A percentile compares a stretch with the other conserved stretches of the same genome.
Conservation (phyloP, 2,797 vertebrate genomes). For the Mormyrops attenuatus region DNA sequence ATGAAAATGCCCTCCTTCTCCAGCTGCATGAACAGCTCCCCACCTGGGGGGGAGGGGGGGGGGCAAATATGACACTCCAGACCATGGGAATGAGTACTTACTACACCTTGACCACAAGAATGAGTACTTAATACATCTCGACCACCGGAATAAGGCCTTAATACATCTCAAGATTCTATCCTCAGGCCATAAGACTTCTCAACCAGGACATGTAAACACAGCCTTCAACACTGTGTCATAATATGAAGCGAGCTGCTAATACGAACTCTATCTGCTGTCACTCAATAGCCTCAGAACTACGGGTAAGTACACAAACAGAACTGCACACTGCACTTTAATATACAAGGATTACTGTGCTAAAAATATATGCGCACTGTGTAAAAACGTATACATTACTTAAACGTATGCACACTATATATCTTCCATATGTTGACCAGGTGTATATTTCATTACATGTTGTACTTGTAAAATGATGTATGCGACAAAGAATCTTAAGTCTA, state of each 20-base stretch:
- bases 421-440: background rate
- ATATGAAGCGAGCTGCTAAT: background rate
- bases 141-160: background rate
- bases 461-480: background rate
- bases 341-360: background rate
- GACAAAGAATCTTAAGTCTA: background rate
- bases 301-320: background rate
- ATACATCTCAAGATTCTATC: background rate
- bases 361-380: background rate
- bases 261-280: background rate
- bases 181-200: background rate
- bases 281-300: background rate
- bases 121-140: background rate
- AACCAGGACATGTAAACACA: background rate
- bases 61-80: background rate
- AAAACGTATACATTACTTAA: background rate
- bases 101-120: background rate
- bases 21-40: constrained; percentile 86
- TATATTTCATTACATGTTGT: background rate
- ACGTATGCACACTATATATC: background rate
- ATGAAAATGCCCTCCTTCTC: constrained; percentile 90
- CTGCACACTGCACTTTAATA: background rate
- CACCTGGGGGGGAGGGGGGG: constrained; percentile 54
- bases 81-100: background rate
- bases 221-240: background rate